Evolutionary conservation across 2,888 invertebrate species (phyloP), one percentile per base, ranked within the genome.

Genomic region (Idaea aversata): DNA sequence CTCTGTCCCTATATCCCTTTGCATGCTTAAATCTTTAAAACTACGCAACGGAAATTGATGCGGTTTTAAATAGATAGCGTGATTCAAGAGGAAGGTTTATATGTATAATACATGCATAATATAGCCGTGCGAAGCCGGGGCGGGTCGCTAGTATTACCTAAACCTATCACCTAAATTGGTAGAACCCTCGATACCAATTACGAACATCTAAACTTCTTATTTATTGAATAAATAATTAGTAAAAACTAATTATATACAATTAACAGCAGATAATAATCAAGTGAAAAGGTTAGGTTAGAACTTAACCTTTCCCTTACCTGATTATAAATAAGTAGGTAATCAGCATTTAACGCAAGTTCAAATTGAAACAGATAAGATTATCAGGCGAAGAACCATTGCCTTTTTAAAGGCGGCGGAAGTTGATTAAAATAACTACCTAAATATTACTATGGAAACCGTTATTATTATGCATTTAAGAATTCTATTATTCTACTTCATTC

Each of bases 401-500:
- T 36, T 7, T 25, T 25, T 25, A 25, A 25, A 25, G 25, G 25
- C 7, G 13, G 47, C 47, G 47, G 47, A 47, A 47, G 47, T 47
- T 47, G 47, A 47, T 47, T 47, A 47, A 10, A 47, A 47, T 47
- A 47, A 47, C 47, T 47, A 47, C 47, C 47, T 13, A 7, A 47
- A 13, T 13, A 13, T 47, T 6, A 47, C 13, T 13, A 13, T 47
- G 10, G 13, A 47, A 47, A 47, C 47, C 5, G 47, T 47, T 47
- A 47, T n/a, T 13, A 47, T 47, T 47, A 47, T 7, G 13, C 47
- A 47, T 13, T 47, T 47, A 65, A 62, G 16, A 10, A 66, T 34
- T 67, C 61, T 59, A 66, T 35, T 58, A 65, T 15, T 65, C 66
- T 65, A 5, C 63, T 57, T 63, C 59, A 25, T 62, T 65, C 13